A percentile compares a stretch with the other conserved stretches of the same genome.
Evolutionary conservation across 64 coral and sea anemone species (phyloP).

Genomic region (Stylophora pistillata): DNA sequence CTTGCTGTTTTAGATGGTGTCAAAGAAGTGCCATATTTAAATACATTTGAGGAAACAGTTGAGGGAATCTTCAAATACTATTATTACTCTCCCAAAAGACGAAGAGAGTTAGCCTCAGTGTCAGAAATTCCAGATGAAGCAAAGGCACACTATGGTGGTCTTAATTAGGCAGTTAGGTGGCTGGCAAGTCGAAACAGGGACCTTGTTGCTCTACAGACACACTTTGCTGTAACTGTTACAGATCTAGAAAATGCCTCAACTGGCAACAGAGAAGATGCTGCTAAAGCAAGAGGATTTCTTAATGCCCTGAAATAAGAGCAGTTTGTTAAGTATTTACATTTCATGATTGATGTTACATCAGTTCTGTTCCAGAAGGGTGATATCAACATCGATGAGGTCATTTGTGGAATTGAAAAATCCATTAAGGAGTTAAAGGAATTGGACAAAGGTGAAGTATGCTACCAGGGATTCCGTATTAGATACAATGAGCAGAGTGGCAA

Average conservation of each 20-base stretch:
- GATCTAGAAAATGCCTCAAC: not conserved
- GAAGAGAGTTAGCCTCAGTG: constrained; percentile 38
- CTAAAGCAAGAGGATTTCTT: no score
- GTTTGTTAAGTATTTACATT: no score
- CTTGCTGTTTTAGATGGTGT: constrained; percentile 57
- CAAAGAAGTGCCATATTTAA: constrained; percentile 5
- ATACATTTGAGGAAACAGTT: constrained; percentile 12
- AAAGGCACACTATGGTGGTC: not conserved
- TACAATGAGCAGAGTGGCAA: constrained; percentile 16
- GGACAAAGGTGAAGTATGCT: no score
- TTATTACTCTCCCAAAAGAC: constrained; percentile 50
- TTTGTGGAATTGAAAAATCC: no score
- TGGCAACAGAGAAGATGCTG: no score
- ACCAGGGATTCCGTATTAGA: not conserved
- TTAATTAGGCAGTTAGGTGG: constrained; percentile 1
- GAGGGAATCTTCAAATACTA: constrained; percentile 30
- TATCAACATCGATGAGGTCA: not conserved
- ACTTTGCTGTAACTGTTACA: not conserved
- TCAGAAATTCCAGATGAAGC: not conserved
- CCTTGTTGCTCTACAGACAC: not conserved
- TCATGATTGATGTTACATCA: no score
- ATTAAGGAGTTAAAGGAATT: no score
- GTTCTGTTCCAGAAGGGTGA: constrained; percentile 2
- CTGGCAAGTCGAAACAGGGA: not conserved
- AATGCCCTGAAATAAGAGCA: no score